These are phyloP conservation scores for Dinothrombium tinctorium DNA, from an alignment of 1,140 invertebrate genomes.

Conservation along the genomic window DNA sequence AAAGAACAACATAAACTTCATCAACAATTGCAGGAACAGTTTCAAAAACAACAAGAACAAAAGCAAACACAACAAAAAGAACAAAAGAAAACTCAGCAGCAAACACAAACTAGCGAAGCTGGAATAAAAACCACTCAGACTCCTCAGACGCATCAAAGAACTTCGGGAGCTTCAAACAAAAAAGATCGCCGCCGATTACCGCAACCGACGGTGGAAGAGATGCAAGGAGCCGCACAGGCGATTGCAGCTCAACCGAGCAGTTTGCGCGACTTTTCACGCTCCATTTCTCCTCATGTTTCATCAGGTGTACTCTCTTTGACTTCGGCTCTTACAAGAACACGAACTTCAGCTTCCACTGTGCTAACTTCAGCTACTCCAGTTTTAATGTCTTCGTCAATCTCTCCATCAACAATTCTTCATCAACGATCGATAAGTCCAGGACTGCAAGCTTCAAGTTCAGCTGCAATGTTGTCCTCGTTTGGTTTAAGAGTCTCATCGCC, in stretches of 20 bases:
- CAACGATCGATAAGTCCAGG: slow-evolving; percentile 5
- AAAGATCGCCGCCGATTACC: slow-evolving; percentile 13
- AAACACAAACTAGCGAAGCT: not conserved
- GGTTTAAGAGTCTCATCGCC: not conserved
- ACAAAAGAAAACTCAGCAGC: not conserved
- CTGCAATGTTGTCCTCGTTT: not conserved
- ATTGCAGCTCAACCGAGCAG: slow-evolving; percentile 12
- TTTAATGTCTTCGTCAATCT: not conserved
- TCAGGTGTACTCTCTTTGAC: not conserved
- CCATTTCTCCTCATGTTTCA: not conserved
- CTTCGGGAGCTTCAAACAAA: not conserved
- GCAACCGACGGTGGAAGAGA: slow-evolving; percentile 15
- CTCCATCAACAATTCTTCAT: not conserved
- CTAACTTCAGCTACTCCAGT: slow-evolving; percentile 2
- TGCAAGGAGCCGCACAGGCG: slow-evolving; percentile 12
- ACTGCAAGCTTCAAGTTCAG: no score
- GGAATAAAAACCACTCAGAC: not conserved
- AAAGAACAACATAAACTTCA: slow-evolving; percentile 3
- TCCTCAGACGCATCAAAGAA: not conserved
- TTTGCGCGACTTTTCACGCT: no score
- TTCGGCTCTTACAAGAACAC: not conserved
- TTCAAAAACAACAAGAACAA: slow-evolving; percentile 10
- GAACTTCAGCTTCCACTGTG: slow-evolving; percentile 1
- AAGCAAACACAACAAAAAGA: slow-evolving; percentile 9
- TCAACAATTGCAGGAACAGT: not conserved